A percentile compares a stretch with the other conserved stretches of the same genome.
Evolutionary conservation across 2,888 invertebrate species (phyloP).

Genomic region (Nemurella pictetii): DNA sequence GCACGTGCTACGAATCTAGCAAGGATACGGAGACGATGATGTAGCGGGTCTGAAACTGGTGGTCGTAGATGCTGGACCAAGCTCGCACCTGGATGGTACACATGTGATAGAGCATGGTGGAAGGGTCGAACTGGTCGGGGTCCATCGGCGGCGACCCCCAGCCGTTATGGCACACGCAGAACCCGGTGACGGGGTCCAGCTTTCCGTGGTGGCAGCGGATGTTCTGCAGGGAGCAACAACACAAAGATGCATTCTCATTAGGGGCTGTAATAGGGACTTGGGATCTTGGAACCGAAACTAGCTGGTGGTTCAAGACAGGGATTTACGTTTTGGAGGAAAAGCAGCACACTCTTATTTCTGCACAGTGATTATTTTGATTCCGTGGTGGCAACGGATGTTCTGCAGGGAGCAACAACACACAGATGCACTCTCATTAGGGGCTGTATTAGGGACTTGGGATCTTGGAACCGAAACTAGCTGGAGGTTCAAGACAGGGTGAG

Average conservation of each 20-base stretch:
- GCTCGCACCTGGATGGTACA: constrained; percentile 51
- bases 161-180: constrained; percentile 51
- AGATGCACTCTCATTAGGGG: no score
- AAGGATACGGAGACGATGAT: constrained; percentile 4
- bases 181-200: constrained; percentile 48
- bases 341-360: no score
- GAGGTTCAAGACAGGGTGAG: no score
- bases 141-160: constrained; percentile 51
- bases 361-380: no score
- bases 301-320: no score
- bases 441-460: no score
- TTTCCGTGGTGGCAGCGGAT: constrained; percentile 52
- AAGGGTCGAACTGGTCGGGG: constrained; percentile 48
- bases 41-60: constrained; percentile 13
- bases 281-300: no score
- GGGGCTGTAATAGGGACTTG: no score
- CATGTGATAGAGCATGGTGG: constrained; percentile 52
- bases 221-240: constrained; percentile 42
- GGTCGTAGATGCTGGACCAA: constrained; percentile 41
- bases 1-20: no score
- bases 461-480: no score
- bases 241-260: constrained; percentile 30
- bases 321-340: no score
- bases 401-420: constrained; percentile 32
- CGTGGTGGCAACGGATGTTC: constrained; percentile 52